Evolutionary conservation across 2,888 invertebrate genomes (phyloP).

Genomic region (Elegia similella): DNA sequence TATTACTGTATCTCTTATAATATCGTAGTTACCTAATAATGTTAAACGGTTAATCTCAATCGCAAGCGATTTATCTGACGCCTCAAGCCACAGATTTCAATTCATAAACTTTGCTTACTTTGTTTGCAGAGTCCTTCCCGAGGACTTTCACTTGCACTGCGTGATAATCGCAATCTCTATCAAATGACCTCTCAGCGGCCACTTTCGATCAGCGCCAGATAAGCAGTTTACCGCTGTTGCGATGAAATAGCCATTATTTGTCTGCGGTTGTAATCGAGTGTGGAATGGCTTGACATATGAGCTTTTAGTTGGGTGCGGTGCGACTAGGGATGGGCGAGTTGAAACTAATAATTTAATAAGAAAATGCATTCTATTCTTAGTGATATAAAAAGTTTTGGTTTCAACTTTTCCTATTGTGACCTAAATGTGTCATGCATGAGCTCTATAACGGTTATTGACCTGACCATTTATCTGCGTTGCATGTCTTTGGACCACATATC

Average conservation of each 20-base stretch:
- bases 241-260: neutral
- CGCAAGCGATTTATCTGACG: no score
- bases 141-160: conserved; percentile 4
- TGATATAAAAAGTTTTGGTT: no score
- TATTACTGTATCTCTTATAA: no score
- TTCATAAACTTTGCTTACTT: neutral
- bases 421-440: no score
- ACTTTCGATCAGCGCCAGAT: neutral
- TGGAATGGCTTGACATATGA: neutral
- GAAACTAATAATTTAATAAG: no score
- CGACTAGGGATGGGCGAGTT: neutral
- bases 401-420: no score
- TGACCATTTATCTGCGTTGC: no score
- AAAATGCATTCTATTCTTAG: no score
- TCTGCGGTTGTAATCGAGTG: neutral
- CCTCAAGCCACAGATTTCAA: neutral
- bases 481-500: no score
- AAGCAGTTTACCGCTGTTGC: neutral
- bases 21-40: no score
- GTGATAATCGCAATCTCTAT: neutral
- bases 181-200: neutral
- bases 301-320: neutral
- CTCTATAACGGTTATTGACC: no score
- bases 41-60: no score
- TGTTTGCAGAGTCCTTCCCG: neutral